These are phyloP conservation scores for Zootoca vivipara DNA, from an alignment of 2,113 vertebrate genomes.

Conservation along the genomic window DNA sequence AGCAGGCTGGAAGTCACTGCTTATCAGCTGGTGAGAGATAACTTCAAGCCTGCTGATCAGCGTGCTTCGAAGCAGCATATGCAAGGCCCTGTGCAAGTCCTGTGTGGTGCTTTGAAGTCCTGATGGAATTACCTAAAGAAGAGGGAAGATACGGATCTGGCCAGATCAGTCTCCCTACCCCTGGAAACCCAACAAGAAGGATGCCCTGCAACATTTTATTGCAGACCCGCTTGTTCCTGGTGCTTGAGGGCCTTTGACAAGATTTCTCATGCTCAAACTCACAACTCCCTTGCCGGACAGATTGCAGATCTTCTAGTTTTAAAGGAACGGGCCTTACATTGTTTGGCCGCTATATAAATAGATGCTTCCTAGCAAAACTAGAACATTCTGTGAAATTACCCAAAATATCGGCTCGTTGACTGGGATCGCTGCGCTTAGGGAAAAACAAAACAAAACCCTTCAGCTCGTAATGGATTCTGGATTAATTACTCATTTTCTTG, in stretches of 20 bases:
- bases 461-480: not conserved
- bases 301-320: not conserved
- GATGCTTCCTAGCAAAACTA: not conserved
- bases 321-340: not conserved
- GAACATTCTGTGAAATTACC: not conserved
- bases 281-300: too few species aligned
- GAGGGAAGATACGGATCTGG: too few species aligned
- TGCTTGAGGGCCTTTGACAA: not conserved
- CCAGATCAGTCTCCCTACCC: too few species aligned
- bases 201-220: too few species aligned
- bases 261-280: not conserved
- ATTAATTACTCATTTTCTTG: constrained; percentile 1
- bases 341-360: not conserved
- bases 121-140: too few species aligned
- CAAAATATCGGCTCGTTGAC: not conserved
- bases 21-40: too few species aligned
- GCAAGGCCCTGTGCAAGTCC: too few species aligned
- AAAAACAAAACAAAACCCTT: not conserved
- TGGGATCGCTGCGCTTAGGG: not conserved
- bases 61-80: too few species aligned
- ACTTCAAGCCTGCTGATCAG: too few species aligned
- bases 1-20: too few species aligned
- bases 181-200: too few species aligned
- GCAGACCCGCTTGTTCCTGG: not conserved
- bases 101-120: too few species aligned